Percentiles rank a stretch among this genome's conserved stretches.
These are phyloP conservation scores for Schizopygopsis malacanthus DNA, from an alignment of 2,797 vertebrate species.

Conservation along the genomic window DNA sequence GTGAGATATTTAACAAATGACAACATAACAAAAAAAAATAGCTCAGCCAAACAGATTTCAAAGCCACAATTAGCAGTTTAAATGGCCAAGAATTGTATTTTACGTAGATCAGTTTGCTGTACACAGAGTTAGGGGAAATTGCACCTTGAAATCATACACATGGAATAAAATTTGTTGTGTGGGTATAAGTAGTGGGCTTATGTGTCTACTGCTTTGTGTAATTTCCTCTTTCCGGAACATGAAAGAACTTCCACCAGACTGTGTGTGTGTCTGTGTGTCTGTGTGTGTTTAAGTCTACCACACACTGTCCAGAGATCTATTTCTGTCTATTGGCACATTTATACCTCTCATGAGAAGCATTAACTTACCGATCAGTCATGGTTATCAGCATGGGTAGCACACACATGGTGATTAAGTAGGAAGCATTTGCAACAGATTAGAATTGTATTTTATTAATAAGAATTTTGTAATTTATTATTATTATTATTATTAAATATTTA, in stretches of 20 bases:
- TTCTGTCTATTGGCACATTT: conserved; percentile 25
- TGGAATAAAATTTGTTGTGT: conserved; percentile 30
- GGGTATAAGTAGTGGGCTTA: conserved; percentile 5
- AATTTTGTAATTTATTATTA: neutral
- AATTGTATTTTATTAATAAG: neutral
- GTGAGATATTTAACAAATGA: neutral
- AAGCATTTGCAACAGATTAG: neutral
- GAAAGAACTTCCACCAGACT: conserved; percentile 36
- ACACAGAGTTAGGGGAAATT: neutral
- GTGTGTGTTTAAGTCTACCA: neutral
- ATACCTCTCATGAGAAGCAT: conserved; percentile 22
- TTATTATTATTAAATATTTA: neutral
- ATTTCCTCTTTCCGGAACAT: conserved; percentile 43
- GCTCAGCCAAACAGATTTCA: neutral
- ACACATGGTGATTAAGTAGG: conserved; percentile 7
- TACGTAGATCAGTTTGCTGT: neutral
- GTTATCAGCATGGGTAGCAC: neutral
- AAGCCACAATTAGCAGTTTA: neutral
- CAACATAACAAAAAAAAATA: neutral
- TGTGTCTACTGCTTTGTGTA: conserved; percentile 33
- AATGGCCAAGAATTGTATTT: neutral
- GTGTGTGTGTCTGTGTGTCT: conserved; percentile 1
- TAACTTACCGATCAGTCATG: conserved; percentile 28
- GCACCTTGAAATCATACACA: conserved; percentile 15
- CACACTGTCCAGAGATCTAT: conserved; percentile 3